Evolutionary conservation across 2,797 vertebrate genomes (phyloP).

Genomic region (Gambusia yucatana): DNA sequence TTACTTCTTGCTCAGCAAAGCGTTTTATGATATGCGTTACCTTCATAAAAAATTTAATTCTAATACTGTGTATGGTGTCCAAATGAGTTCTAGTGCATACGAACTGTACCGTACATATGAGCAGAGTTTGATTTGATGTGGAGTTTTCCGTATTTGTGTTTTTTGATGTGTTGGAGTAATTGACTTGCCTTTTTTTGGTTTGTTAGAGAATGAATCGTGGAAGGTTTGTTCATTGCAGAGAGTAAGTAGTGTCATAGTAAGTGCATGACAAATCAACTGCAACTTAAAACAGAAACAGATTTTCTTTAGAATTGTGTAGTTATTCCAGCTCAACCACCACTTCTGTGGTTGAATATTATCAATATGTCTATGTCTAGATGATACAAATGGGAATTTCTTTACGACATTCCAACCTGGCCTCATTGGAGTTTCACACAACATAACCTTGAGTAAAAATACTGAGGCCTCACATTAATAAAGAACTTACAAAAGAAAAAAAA

Average conservation of each 20-base stretch:
- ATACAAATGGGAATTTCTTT: not conserved
- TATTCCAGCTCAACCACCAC: not conserved
- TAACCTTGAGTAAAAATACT: not conserved
- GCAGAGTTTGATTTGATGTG: not conserved
- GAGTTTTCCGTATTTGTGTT: not conserved
- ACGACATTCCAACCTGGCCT: not conserved
- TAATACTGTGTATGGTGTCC: not conserved
- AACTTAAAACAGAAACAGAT: not conserved
- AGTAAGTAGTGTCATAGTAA: not conserved
- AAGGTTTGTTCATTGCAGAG: slow-evolving; percentile 12
- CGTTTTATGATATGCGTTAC: not conserved
- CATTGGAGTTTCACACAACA: not conserved
- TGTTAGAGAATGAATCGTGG: too few species aligned
- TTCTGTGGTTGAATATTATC: not conserved
- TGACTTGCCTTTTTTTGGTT: not conserved
- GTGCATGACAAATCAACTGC: not conserved
- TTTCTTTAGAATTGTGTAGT: not conserved
- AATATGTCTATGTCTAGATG: not conserved
- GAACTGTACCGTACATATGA: not conserved
- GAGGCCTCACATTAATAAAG: not conserved
- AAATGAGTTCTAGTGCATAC: not conserved
- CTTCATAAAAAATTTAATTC: not conserved
- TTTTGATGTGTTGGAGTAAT: not conserved
- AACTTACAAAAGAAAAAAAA: too few species aligned
- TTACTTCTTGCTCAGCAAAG: not conserved